These are phyloP conservation scores for Coccyzus lansbergi DNA, from an alignment of 2,797 vertebrate genomes.

Conservation along the genomic window DNA sequence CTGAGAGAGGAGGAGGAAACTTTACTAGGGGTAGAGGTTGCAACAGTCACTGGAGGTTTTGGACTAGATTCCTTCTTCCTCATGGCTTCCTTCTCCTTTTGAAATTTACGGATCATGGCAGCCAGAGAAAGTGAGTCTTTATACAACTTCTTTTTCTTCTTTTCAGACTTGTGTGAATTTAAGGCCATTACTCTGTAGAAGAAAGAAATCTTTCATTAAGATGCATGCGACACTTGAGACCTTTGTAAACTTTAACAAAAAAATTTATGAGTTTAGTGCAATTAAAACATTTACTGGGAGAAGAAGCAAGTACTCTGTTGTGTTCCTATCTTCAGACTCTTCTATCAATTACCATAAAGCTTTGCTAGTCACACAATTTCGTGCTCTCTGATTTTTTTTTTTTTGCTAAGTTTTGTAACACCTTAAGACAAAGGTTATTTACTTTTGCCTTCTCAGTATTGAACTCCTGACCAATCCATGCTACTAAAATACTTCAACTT, in stretches of 20 bases:
- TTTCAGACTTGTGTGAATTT: constrained; percentile 93
- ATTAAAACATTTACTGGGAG: not conserved
- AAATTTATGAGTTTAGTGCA: not conserved
- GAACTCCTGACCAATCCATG: not conserved
- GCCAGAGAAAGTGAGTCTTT: constrained; percentile 92
- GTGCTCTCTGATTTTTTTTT: not conserved
- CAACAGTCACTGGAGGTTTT: constrained; percentile 66
- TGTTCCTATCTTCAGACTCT: not conserved
- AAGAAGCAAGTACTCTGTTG: not conserved
- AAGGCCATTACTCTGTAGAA: constrained; percentile 86
- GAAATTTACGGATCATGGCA: constrained; percentile 95
- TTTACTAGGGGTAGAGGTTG: constrained; percentile 74
- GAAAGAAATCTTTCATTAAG: constrained; percentile 38
- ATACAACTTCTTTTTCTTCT: constrained; percentile 97
- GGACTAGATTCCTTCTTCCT: constrained; percentile 83
- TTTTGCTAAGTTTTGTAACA: not conserved
- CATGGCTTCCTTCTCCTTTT: constrained; percentile 92
- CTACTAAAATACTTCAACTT: not conserved
- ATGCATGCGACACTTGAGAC: not conserved
- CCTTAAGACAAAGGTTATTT: not conserved
- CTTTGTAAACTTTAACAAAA: not conserved
- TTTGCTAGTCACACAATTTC: not conserved
- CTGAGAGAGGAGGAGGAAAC: constrained; percentile 73
- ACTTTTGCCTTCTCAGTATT: not conserved
- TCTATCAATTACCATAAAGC: not conserved